These are phyloP conservation scores for Drosophila meridiana DNA, from an alignment of 2,888 invertebrate genomes.

Conservation along the genomic window DNA sequence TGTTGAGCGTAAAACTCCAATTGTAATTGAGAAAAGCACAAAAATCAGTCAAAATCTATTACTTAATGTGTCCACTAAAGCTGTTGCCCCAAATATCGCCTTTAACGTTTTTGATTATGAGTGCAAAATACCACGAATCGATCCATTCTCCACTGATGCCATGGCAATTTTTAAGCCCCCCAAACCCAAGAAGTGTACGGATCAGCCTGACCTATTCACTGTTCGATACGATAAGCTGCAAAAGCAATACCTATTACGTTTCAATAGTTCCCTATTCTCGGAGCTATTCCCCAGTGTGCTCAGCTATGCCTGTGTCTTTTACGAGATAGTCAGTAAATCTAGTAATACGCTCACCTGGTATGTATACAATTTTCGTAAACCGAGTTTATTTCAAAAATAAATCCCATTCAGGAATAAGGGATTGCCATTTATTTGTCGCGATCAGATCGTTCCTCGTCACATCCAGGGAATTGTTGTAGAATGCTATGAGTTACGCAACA, in stretches of 20 bases:
- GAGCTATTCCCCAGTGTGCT: conserved; percentile 25
- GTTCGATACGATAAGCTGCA: conserved; percentile 26
- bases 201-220: conserved; percentile 33
- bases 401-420: conserved; percentile 6
- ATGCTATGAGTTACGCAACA: conserved; percentile 80
- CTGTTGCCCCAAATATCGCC: not conserved
- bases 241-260: conserved; percentile 39
- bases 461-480: conserved; percentile 59
- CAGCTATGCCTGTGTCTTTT: conserved; percentile 66
- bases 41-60: not conserved
- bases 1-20: not conserved
- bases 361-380: not conserved
- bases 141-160: conserved; percentile 86
- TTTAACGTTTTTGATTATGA: conserved; percentile 84
- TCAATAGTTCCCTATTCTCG: conserved; percentile 29
- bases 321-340: conserved; percentile 45
- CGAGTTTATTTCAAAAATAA: not conserved
- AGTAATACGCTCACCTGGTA: conserved; percentile 8
- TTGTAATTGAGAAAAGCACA: not conserved
- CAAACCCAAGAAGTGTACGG: conserved; percentile 17
- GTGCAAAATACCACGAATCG: conserved; percentile 87
- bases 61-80: not conserved
- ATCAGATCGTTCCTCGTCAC: conserved; percentile 51
- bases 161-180: conserved; percentile 48
- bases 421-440: not conserved